A percentile compares a stretch with the other conserved stretches of the same genome.
Evolutionary conservation across 1,140 invertebrate species (phyloP).

Genomic region (roundworm (Caenorhabditis elegans)): WBcel235 BX284605.5:5719001-5719500

Average conservation of each 20-base stretch:
- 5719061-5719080: not conserved
- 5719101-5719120: not conserved
- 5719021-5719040: not conserved
- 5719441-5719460: not conserved
- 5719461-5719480: not conserved
- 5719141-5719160: not conserved
- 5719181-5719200: not conserved
- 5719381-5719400: not conserved
- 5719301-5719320: not conserved
- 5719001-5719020: not conserved
- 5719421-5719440: not conserved
- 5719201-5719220: not conserved
- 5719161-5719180: not conserved
- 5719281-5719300: no score
- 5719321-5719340: not conserved
- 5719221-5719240: not conserved
- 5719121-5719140: not conserved
- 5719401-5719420: not conserved
- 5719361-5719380: not conserved
- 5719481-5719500: not conserved
- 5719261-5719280: not conserved
- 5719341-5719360: not conserved
- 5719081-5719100: not conserved
- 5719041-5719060: conserved; percentile 6
- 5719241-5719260: not conserved